phyloP scores from a whole-genome alignment of 2,113 vertebrate genomes.

The Ciconia stormi region DNA sequence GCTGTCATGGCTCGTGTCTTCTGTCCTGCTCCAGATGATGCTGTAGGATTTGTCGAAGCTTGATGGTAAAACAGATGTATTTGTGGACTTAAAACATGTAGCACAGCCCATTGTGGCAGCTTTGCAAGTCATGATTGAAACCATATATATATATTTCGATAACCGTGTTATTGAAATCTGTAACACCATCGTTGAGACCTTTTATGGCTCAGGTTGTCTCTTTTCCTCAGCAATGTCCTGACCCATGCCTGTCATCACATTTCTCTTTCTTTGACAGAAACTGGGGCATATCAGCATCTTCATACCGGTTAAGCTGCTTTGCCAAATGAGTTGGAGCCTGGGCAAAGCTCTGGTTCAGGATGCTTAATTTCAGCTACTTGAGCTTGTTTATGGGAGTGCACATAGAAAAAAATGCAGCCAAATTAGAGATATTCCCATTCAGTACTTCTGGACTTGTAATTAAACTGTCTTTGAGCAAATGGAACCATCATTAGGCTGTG shows the following conservation, averaged over 20 bases:
- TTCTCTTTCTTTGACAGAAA: background rate
- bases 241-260: background rate
- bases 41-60: background rate
- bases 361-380: background rate
- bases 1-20: background rate
- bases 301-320: background rate
- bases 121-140: background rate
- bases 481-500: background rate
- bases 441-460: background rate
- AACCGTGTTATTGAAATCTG: background rate
- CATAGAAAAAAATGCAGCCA: background rate
- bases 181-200: background rate
- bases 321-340: background rate
- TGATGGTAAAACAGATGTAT: background rate
- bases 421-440: background rate
- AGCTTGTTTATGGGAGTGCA: background rate
- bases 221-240: background rate
- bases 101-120: background rate
- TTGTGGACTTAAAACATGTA: background rate
- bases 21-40: background rate
- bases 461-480: background rate
- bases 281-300: background rate
- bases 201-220: background rate
- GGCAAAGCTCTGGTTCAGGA: background rate
- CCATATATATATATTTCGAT: too few species aligned